Evolutionary conservation across 2,888 invertebrate species (phyloP).

Genomic region (Ennomos erosarius): DNA sequence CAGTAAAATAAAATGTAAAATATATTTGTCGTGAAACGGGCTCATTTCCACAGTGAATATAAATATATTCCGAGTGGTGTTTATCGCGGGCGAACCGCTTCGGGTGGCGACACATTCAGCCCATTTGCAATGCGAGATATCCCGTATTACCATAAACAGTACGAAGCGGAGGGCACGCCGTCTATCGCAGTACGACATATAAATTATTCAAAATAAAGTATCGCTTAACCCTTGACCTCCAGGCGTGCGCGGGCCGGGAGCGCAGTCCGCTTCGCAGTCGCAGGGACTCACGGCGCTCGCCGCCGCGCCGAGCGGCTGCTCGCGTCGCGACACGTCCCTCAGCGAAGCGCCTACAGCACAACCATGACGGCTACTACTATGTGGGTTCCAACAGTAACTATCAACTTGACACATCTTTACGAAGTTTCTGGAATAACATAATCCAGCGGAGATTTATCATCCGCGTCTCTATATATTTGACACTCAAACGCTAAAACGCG

Average conservation of each 20-base stretch:
- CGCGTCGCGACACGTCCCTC: slow-evolving; percentile 39
- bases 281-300: slow-evolving; percentile 22
- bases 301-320: slow-evolving; percentile 14
- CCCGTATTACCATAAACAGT: slow-evolving; percentile 84
- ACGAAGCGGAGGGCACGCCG: slow-evolving; percentile 82
- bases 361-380: slow-evolving; percentile 36
- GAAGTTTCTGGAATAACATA: slow-evolving; percentile 27
- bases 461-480: slow-evolving; percentile 21
- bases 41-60: slow-evolving; percentile 56
- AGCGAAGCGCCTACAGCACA: slow-evolving; percentile 38
- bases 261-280: slow-evolving; percentile 23
- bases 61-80: slow-evolving; percentile 64
- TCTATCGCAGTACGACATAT: slow-evolving; percentile 83
- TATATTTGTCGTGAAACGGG: slow-evolving; percentile 62
- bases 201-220: slow-evolving; percentile 86
- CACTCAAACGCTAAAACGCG: slow-evolving; percentile 33
- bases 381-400: slow-evolving; percentile 24
- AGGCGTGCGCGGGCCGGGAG: slow-evolving; percentile 44
- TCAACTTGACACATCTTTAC: slow-evolving; percentile 27
- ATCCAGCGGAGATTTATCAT: slow-evolving; percentile 34
- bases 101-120: slow-evolving; percentile 81
- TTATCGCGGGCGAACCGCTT: slow-evolving; percentile 72
- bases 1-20: slow-evolving; percentile 55
- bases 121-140: slow-evolving; percentile 85
- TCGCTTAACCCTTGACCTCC: slow-evolving; percentile 82